Evolutionary conservation across 2,797 vertebrate genomes (phyloP), one percentile per base, ranked within the genome.

Genomic region (Rhabdophis nuchalis): DNA sequence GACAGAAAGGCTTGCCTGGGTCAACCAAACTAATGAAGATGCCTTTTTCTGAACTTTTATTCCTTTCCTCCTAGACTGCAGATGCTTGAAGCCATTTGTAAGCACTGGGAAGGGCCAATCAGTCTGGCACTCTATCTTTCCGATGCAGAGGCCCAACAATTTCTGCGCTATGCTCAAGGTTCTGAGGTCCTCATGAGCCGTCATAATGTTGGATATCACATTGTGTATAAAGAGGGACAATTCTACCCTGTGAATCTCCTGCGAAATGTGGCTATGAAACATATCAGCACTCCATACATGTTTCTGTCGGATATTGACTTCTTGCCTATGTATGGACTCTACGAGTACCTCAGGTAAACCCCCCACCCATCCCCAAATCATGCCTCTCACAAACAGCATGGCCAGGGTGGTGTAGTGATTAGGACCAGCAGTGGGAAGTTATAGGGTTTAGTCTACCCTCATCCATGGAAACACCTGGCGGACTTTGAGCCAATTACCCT

Each of bases 51-150:
- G 82, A 93, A 50, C 94, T 61, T 94, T 52, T 23, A 90, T 54
- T 61, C 94, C 54, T 23, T 90, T 52, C 94, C 90, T 95, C 82
- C 12, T 97, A 99, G 99, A 96, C 98, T 99, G 93, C 99, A 99
- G 98, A 99, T 99, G 99, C 97, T 99, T 89, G 99, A 99, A 97
- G 99, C 99, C 96, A 99, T 99, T 97, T 99, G 99, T 96, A 99
- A 99, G 94, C 99, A 99, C 97, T 99, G 99, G 99, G 99, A 99
- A 86, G 99, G 99, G 9, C 99, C 99, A 58, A 98, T 99, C 97
- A 99, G 99, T 96, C 97, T 99, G 97, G 99, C 99, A 1, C 98
- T 99, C 1, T 99, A 99, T 96, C 98, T 99, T 95, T 99, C 99
- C 0, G 99, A 99, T 0, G 99, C 99, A 0, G 99, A 99, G 95